Percentiles rank a stretch among this genome's conserved stretches.
Conservation (phyloP, 2,113 vertebrate species). For the Plecotus auritus region DNA sequence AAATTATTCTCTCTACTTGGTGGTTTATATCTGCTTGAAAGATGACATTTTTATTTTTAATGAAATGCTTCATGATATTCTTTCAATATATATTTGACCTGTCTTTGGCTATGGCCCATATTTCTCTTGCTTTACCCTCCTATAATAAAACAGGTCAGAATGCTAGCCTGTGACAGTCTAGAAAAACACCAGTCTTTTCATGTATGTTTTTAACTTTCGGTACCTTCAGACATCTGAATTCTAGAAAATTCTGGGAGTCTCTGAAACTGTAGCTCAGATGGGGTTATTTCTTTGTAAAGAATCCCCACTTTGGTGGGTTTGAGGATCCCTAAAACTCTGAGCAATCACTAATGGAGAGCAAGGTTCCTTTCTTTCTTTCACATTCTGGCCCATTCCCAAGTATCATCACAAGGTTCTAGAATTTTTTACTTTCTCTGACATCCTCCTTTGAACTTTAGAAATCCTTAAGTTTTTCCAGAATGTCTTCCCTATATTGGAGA, state of each 20-base stretch:
- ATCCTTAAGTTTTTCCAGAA: neutral
- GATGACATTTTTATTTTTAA: neutral
- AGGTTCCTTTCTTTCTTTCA: neutral
- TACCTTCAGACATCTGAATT: neutral
- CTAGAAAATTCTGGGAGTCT: neutral
- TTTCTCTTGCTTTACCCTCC: neutral
- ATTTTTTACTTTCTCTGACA: neutral
- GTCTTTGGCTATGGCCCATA: neutral
- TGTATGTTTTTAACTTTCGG: neutral
- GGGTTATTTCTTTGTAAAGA: neutral
- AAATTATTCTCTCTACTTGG: neutral
- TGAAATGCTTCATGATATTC: neutral
- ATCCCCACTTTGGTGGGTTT: neutral
- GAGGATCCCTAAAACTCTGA: neutral
- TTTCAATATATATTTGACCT: neutral
- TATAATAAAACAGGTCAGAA: neutral
- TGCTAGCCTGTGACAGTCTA: neutral
- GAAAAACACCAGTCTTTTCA: neutral
- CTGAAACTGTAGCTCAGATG: neutral
- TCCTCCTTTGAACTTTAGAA: neutral
- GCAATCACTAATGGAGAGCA: neutral
- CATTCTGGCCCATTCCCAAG: neutral
- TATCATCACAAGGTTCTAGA: slow-evolving; percentile 6
- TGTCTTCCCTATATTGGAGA: neutral
- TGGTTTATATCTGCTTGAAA: neutral